Base-by-base conservation (phyloP, 2,797 vertebrate genomes). In the Fundulus diaphanus region DNA sequence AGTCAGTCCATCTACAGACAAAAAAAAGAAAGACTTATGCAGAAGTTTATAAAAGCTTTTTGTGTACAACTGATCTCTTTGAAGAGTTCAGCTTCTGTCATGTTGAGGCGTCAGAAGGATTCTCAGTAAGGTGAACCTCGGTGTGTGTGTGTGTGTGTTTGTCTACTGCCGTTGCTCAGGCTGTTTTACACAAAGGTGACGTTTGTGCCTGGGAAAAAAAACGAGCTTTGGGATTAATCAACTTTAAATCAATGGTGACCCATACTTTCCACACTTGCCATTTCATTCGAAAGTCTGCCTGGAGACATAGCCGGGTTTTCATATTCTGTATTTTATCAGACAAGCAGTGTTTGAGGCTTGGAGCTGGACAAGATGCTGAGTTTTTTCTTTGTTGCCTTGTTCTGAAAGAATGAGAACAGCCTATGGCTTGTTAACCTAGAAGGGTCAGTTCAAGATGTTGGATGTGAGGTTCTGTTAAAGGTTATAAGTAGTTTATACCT, bases 11-110 rank as follows among this genome's bases (percentile, higher is more conserved):
- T 90, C 90, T 33, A 70, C 80, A 84, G 83, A 83, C 59, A 79
- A 37, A 83, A 72, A 88, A 83, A 77, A 51, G 72, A 71, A 78
- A 83, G 79, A 88, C 72, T 69, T 24, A 76, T 68, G n/a, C 44
- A 87, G 87, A 92, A 92, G 90, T 92, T 92, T 85, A 88, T 82
- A 88, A 89, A 90, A 78, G 88, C 85, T 87, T 85, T 88, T 83
- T 87, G 82, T 87, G 87, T 87, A 89, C 86, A 88, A 75, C 89
- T 68, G 83, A 79, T 76, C 75, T 79, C 90, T 93, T 92, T 93
- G 91, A 92, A 89, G 84, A 93, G 88, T 92, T 92, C 44, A 61
- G 73, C 74, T 87, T 82, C 85, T 85, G 83, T 88, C 85, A 75
- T 84, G 74, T 80, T 18, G 54, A 79, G 73, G 72, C 69, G 66